phyloP scores from a whole-genome alignment of 2,113 vertebrate species.

The Pteruthius melanotis region DNA sequence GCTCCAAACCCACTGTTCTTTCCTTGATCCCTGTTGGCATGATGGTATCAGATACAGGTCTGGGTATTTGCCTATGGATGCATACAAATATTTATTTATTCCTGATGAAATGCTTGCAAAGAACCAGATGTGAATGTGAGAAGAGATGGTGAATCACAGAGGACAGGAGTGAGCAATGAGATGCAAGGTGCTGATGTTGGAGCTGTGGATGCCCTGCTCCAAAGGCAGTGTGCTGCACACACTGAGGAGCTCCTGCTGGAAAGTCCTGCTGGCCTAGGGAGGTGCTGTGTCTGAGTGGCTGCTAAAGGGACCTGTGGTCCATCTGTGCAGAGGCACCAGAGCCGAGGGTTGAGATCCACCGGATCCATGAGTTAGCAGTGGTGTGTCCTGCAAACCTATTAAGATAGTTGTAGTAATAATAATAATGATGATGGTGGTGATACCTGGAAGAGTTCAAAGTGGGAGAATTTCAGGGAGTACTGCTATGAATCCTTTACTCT shows the following conservation, averaged over 20 bases:
- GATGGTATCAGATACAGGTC: neutral
- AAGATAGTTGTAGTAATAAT: neutral
- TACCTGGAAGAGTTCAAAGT: neutral
- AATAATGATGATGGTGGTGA: neutral
- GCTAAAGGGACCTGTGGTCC: neutral
- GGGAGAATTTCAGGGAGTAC: neutral
- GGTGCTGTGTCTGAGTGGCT: neutral
- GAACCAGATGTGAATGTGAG: neutral
- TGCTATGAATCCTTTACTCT: neutral
- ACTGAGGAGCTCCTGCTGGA: neutral
- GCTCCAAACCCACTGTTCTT: neutral
- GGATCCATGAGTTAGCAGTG: neutral
- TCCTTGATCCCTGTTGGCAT: neutral
- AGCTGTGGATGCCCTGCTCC: neutral
- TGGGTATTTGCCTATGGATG: neutral
- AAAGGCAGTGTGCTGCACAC: accelerated
- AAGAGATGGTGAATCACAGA: neutral
- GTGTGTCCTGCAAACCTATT: neutral
- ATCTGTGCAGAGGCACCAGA: neutral
- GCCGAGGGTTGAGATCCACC: neutral
- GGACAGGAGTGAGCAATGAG: neutral
- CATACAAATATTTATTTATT: neutral
- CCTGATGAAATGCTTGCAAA: neutral
- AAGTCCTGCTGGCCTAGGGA: neutral
- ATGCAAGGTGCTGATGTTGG: neutral